These are phyloP conservation scores for Tineola bisselliella DNA, from an alignment of 2,888 invertebrate genomes.

Conservation along the genomic window DNA sequence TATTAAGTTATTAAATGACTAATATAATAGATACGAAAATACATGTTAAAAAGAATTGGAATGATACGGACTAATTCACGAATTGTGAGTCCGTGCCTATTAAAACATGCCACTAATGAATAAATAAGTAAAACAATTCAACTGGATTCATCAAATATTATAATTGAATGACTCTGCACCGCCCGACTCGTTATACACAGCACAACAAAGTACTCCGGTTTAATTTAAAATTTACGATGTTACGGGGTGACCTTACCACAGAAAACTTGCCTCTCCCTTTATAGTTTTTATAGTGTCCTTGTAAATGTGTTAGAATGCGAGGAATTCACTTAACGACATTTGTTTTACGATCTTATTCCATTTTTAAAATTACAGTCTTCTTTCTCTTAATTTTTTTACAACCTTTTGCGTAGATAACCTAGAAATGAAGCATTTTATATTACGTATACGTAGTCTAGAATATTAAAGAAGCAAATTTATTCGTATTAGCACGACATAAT, in stretches of 20 bases:
- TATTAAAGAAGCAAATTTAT: not conserved
- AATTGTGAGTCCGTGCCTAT: too few relatives aligned
- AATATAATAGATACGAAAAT: too few relatives aligned
- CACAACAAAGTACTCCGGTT: not conserved
- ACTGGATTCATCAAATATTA: not conserved
- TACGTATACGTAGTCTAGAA: too few relatives aligned
- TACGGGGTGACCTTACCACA: not conserved
- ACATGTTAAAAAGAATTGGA: too few relatives aligned
- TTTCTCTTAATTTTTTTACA: not conserved
- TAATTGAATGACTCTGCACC: not conserved
- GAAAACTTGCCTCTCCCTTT: conserved; percentile 5
- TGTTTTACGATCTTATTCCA: not conserved
- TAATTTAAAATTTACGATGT: not conserved
- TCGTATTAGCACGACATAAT: not conserved
- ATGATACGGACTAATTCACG: too few relatives aligned
- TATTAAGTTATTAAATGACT: too few relatives aligned
- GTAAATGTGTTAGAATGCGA: not conserved
- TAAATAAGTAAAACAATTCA: not conserved
- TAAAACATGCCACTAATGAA: too few relatives aligned
- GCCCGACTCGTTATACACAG: not conserved
- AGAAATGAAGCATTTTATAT: not conserved
- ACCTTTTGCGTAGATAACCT: not conserved
- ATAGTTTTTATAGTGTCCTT: conserved; percentile 10
- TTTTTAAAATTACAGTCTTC: not conserved
- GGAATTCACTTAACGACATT: not conserved